Evolutionary conservation across 1,140 invertebrate species (phyloP), one percentile per base, ranked within the genome.

Genomic region (Drosophila sechellia): DNA sequence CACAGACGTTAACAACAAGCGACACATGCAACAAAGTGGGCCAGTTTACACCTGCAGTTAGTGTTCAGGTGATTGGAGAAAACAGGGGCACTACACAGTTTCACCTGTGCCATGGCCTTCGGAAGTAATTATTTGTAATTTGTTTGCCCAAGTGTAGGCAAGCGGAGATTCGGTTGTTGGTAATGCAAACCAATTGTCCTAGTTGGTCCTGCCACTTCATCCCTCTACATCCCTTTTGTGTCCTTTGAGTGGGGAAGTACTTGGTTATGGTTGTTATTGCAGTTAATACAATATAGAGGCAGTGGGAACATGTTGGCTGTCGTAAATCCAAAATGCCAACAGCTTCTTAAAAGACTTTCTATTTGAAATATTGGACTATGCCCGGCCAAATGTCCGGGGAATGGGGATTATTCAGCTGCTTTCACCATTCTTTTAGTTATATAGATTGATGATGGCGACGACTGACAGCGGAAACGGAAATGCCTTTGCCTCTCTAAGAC

Each of bases 101-200:
- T 48, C 71, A 77, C 75, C 57, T 71, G 22, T 58, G 70, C 27
- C 57, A 37, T 69, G 80, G 54, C 76, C 80, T 57, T 64, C 34
- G 39, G 57, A 71, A 76, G 75, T 83, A 86, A 86, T 86, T 87
- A 86, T 87, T 77, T 79, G 83, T 87, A 87, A 87, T 87, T 87
- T 87, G 83, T 87, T 87, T 81, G 79, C 75, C 61, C 75, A 83
- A 87, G 69, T 81, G 81, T 58, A 64, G 68, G 60, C 63, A 58
- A 66, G 56, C 70, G 56, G 52, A 78, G 66, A 59, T 52, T 49
- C 46, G 15, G 35, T 63, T 81, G 63, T 60, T 46, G 63, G 45
- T 37, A 64, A 40, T 68, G 59, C 64, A 65, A 68, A 52, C 59
- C 64, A 49, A 68, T 64, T 77, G 74, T 77, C 40, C 63, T 70